Evolutionary conservation across 2,797 vertebrate genomes (phyloP), one percentile per base, ranked within the genome.

Genomic region (Adelosebastes latens): DNA sequence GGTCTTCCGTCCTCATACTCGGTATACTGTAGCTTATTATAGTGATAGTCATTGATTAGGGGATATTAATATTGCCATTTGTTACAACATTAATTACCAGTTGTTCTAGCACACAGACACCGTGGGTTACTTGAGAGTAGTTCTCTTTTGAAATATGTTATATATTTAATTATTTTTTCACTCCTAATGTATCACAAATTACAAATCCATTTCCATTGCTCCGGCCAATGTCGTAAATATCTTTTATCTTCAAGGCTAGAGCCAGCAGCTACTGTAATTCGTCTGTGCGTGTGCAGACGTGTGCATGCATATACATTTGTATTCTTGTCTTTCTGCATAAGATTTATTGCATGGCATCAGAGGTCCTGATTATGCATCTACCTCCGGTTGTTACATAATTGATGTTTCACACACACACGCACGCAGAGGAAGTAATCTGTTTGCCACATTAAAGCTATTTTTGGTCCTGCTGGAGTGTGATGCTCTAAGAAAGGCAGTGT

Each of bases 201-300:
- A 81, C 55, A 83, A 82, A 84, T 84, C 52, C 56, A 79, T 87
- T 86, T 77, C 79, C 69, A 75, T 86, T 82, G 39, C 36, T 39
- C 32, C 29, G n/a, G 34, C 75, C 78, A 53, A 3, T 27, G 68
- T 72, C 78, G 72, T 83, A 71, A 88, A 88, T 77, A 70, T 74
- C 5, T 56, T 68, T 58, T 27, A 39, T 81, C 58, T 71, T 75
- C 61, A 29, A 29, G 32, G 59, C 69, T 20, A 16, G 32, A 62
- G 74, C 49, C 56, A 58, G 55, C 42, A 18, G 11, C 39, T 49
- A 36, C 14, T 78, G 49, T 56, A 65, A 71, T 79, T 64, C 6
- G 2, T 55, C 52, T 79, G 64, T 46, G 73, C 27, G 32, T 52
- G 34, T 81, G 64, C 31, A 22, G 25, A 56, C 4, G 16, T 32